Evolutionary conservation across 2,113 vertebrate species (phyloP).

Genomic region (Pao palembangensis): DNA sequence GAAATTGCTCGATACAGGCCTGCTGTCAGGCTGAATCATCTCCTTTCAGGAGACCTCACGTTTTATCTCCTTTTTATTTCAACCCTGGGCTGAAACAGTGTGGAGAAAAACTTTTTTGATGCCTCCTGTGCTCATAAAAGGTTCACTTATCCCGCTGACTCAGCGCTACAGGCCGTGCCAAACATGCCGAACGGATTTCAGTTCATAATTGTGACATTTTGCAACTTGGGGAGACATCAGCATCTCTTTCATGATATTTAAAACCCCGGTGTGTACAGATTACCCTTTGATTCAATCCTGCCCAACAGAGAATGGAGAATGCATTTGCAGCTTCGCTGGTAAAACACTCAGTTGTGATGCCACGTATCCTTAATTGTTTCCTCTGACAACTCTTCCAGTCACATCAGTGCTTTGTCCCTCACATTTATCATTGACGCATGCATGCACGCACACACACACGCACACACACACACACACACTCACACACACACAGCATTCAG

Average conservation of each 20-base stretch:
- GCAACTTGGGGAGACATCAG: neutral
- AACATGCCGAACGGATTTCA: conserved; percentile 44
- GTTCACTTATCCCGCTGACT: conserved; percentile 40
- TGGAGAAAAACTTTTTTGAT: conserved; percentile 14
- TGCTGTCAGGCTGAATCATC: neutral
- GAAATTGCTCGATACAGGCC: no score
- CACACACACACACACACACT: neutral
- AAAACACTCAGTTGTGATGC: no score
- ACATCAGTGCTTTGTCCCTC: no score
- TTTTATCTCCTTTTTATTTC: neutral
- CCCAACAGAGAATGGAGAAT: no score
- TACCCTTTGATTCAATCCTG: no score
- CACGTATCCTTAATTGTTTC: no score
- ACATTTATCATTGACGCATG: no score
- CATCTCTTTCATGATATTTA: no score
- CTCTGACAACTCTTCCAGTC: no score
- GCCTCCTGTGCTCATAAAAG: conserved; percentile 32
- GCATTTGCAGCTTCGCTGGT: no score
- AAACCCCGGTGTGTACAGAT: no score
- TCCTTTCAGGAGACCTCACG: neutral
- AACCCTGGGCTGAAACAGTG: neutral
- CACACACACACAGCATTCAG: neutral
- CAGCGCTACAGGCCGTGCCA: conserved; percentile 24
- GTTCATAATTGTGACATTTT: conserved; percentile 32
- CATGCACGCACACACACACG: neutral